Conservation (phyloP, 1,140 invertebrate genomes). For the Bombus affinis region DNA sequence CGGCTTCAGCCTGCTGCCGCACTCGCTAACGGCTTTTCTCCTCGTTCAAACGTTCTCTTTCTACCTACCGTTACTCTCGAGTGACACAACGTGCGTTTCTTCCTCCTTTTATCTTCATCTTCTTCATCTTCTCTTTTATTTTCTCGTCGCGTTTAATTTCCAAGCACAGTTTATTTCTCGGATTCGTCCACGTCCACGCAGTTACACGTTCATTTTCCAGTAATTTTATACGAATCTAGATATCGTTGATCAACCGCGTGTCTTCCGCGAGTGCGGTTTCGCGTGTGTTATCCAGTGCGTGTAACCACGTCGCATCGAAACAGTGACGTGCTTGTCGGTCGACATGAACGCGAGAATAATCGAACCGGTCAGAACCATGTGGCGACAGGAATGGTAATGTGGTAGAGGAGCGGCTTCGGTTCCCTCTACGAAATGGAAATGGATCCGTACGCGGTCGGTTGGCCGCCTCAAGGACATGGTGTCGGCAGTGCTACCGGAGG, state of each 20-base stretch:
- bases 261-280: constrained; percentile 32
- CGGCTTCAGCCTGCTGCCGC: constrained; percentile 72
- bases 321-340: background rate
- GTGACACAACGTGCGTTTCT: constrained; percentile 5
- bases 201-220: background rate
- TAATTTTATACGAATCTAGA: background rate
- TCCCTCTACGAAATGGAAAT: constrained; percentile 60
- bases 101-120: background rate
- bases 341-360: constrained; percentile 50
- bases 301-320: constrained; percentile 12
- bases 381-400: constrained; percentile 37
- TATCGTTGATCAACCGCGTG: background rate
- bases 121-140: background rate
- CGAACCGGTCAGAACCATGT: constrained; percentile 77
- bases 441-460: constrained; percentile 77
- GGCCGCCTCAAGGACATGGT: constrained; percentile 75
- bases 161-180: background rate
- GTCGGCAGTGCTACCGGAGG: constrained; percentile 46
- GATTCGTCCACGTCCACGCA: background rate
- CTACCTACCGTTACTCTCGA: constrained; percentile 20
- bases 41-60: constrained; percentile 53
- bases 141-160: too few species aligned
- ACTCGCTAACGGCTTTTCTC: constrained; percentile 66
- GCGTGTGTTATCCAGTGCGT: constrained; percentile 51
- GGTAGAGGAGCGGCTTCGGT: constrained; percentile 1